phyloP scores from a whole-genome alignment of 2,113 vertebrate genomes.

The Anoura caudifer region DNA sequence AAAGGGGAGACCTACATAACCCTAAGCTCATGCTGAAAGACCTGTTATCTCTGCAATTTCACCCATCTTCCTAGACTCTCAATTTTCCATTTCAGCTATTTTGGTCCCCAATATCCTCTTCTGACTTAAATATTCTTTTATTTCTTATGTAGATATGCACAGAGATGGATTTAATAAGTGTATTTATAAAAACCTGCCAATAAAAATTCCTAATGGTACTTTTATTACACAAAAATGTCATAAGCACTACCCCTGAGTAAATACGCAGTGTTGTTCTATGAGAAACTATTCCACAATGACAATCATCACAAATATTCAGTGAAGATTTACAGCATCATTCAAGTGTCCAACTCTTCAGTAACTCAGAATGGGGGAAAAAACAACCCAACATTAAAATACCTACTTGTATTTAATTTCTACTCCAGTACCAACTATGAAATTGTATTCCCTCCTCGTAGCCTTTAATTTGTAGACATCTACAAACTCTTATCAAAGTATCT shows the following conservation, averaged over 20 bases:
- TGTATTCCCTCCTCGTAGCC: background rate
- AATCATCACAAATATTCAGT: conserved; percentile 14
- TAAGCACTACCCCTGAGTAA: background rate
- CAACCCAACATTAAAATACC: background rate
- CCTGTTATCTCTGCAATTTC: background rate
- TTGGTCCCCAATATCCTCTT: background rate
- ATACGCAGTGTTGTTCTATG: background rate
- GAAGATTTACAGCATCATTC: background rate
- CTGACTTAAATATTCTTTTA: conserved; percentile 3
- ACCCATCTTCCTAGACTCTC: background rate
- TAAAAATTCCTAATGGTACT: conserved; percentile 26
- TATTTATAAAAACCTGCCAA: conserved; percentile 16
- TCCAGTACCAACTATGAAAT: background rate
- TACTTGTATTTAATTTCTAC: background rate
- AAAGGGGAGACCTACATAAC: background rate
- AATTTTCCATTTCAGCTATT: conserved; percentile 1
- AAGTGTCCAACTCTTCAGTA: background rate
- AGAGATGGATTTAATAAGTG: conserved; percentile 18
- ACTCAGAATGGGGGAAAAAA: background rate
- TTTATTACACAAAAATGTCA: conserved; percentile 9
- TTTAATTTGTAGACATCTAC: conserved; percentile 4
- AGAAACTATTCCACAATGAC: conserved; percentile 6
- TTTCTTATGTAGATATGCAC: background rate
- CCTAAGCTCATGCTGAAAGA: background rate
- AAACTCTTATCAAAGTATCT: conserved; percentile 31